These are phyloP conservation scores for Heliconius erato DNA, from an alignment of 2,888 invertebrate species.

Conservation along the genomic window DNA sequence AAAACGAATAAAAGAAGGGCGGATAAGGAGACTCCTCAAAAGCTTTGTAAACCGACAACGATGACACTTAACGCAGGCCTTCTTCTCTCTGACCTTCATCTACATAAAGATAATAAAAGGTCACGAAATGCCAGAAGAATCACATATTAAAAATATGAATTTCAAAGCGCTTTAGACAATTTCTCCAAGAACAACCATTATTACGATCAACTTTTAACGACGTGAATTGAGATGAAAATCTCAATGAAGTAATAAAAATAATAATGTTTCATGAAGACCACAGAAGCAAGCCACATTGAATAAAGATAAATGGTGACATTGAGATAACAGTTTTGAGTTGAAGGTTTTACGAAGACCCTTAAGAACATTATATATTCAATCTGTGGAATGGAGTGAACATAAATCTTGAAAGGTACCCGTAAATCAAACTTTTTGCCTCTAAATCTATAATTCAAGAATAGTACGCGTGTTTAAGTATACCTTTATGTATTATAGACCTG, in stretches of 20 bases:
- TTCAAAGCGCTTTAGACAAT: conserved; percentile 3
- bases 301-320: conserved; percentile 45
- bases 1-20: conserved; percentile 46
- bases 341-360: conserved; percentile 53
- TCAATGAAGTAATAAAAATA: background rate
- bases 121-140: conserved; percentile 29
- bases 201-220: background rate
- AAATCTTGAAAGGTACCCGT: conserved; percentile 71
- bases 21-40: conserved; percentile 43
- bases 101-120: conserved; percentile 44
- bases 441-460: conserved; percentile 62
- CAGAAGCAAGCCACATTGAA: conserved; percentile 25
- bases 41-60: conserved; percentile 47
- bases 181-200: background rate
- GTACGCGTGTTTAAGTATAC: conserved; percentile 48
- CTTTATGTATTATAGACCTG: conserved; percentile 50
- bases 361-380: conserved; percentile 75
- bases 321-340: conserved; percentile 44
- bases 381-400: conserved; percentile 71
- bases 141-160: conserved; percentile 20
- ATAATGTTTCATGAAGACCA: background rate
- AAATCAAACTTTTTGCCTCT: conserved; percentile 79
- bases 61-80: conserved; percentile 45
- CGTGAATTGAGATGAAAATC: background rate
- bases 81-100: conserved; percentile 45